A percentile compares a stretch with the other conserved stretches of the same genome.
Evolutionary conservation across 2,797 vertebrate genomes (phyloP).

Genomic region (Gymnodraco acuticeps): DNA sequence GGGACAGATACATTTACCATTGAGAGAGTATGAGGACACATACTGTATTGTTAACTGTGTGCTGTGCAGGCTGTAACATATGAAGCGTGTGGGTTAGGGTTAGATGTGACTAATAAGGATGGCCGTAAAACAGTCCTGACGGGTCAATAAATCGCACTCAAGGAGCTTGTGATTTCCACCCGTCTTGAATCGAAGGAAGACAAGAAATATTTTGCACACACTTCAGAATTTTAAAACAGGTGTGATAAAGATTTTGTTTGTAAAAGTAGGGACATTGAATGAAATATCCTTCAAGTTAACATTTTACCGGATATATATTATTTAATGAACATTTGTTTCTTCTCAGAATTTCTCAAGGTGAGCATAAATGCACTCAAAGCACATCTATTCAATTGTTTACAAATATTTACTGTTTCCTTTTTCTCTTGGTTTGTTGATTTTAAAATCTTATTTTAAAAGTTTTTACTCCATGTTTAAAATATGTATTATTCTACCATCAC

Average conservation of each 20-base stretch:
- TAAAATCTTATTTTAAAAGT: background rate
- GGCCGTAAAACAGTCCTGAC: slow-evolving; percentile 50
- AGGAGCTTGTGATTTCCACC: slow-evolving; percentile 55
- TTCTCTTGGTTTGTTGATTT: background rate
- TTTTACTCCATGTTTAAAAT: background rate
- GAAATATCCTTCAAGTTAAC: background rate
- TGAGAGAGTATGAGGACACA: background rate
- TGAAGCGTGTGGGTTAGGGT: slow-evolving; percentile 41
- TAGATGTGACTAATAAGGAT: slow-evolving; percentile 34
- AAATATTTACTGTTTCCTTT: background rate
- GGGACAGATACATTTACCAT: background rate
- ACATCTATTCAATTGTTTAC: background rate
- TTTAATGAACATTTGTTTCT: too few species aligned
- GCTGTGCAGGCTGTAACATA: background rate
- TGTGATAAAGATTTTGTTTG: background rate
- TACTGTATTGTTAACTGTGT: background rate
- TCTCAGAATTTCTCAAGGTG: too few species aligned
- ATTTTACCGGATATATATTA: background rate
- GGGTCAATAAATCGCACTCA: slow-evolving; percentile 55
- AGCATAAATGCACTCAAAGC: background rate
- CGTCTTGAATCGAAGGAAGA: slow-evolving; percentile 5
- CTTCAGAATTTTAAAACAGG: slow-evolving; percentile 11
- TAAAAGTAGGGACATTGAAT: background rate
- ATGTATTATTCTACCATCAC: background rate
- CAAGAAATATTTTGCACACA: slow-evolving; percentile 5